phyloP scores from a whole-genome alignment of 2,797 vertebrate genomes.

The Hafferia zeledoni region DNA sequence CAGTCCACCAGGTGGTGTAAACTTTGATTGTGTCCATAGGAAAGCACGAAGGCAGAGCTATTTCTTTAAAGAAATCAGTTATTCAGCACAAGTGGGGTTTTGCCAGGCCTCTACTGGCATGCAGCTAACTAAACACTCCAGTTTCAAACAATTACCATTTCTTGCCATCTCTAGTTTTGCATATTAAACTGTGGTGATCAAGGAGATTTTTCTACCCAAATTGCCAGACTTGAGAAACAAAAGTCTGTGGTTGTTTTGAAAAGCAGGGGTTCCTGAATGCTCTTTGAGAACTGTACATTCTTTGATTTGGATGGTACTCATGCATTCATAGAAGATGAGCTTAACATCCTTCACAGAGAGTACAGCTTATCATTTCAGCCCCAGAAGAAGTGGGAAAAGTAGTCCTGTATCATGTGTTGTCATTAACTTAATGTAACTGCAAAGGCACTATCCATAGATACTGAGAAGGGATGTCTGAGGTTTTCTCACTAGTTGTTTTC shows the following conservation, averaged over 20 bases:
- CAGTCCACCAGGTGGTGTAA: neutral
- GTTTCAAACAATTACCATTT: neutral
- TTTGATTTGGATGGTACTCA: neutral
- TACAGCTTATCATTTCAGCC: neutral
- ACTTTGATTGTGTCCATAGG: neutral
- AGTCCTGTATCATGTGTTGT: neutral
- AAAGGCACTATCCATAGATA: neutral
- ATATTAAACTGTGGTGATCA: neutral
- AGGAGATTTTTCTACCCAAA: neutral
- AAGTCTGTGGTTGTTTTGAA: neutral
- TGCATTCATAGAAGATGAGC: neutral
- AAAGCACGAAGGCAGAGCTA: fast-evolving
- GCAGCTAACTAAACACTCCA: neutral
- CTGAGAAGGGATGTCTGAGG: neutral
- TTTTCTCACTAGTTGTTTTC: neutral
- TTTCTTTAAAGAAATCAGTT: neutral
- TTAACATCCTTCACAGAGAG: neutral
- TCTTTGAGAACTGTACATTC: neutral
- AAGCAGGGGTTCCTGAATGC: neutral
- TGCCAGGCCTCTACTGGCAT: neutral
- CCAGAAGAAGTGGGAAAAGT: neutral
- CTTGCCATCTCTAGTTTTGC: neutral
- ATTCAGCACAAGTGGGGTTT: neutral
- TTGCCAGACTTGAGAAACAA: neutral
- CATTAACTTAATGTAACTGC: neutral